Conservation (phyloP, 2,797 vertebrate species). For the Eulemur mongoz region DNA sequence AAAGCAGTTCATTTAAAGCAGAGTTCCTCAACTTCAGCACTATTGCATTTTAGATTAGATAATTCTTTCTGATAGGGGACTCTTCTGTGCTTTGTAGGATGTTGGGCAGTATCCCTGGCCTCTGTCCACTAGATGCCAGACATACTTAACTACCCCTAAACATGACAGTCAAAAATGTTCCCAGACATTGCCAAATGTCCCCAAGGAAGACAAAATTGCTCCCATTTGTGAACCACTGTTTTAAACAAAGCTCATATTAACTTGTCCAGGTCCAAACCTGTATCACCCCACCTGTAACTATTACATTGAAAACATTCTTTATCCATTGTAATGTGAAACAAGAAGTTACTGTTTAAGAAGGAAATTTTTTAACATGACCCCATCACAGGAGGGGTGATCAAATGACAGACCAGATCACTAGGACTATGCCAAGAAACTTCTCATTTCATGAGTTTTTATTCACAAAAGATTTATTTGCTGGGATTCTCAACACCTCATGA, state of each 20-base stretch:
- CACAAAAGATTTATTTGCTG: background rate
- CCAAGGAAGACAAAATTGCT: background rate
- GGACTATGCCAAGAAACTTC: background rate
- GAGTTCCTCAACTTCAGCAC: background rate
- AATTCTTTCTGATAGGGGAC: background rate
- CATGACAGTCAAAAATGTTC: background rate
- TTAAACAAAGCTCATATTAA: background rate
- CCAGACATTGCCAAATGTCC: background rate
- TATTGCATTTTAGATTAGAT: background rate
- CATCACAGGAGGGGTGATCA: background rate
- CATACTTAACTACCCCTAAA: background rate
- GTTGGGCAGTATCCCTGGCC: background rate
- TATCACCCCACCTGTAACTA: background rate
- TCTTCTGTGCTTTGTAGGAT: background rate
- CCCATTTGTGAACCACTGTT: background rate
- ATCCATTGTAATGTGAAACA: background rate
- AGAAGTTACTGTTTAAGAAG: background rate
- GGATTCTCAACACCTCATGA: background rate
- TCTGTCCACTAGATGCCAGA: background rate
- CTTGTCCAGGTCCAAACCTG: background rate
- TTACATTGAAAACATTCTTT: background rate
- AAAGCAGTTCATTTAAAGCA: conserved; percentile 8
- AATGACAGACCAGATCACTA: background rate
- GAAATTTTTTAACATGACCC: background rate
- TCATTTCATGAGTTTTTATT: background rate